phyloP scores from a whole-genome alignment of 2,113 vertebrate species.

The Cephalopholis sonnerati region DNA sequence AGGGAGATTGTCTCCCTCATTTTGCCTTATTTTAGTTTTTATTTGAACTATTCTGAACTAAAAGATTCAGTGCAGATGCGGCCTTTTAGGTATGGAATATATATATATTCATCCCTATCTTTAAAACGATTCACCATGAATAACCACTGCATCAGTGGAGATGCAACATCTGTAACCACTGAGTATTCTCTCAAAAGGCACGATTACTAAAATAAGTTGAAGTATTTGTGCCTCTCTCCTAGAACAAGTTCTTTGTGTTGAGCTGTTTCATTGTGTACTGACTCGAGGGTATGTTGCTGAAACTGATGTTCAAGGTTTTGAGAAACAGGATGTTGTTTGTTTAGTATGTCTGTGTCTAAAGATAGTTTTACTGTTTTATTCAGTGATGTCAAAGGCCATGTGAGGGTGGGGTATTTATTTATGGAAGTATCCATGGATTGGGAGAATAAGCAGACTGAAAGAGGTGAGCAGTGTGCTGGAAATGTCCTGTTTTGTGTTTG shows the following conservation, averaged over 20 bases:
- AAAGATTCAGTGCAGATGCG: slow-evolving; percentile 33
- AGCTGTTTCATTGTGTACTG: slow-evolving; percentile 27
- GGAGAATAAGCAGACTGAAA: slow-evolving; percentile 24
- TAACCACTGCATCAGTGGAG: slow-evolving; percentile 47
- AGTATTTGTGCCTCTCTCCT: slow-evolving; percentile 27
- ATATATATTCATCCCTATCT: slow-evolving; percentile 17
- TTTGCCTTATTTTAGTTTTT: slow-evolving; percentile 73
- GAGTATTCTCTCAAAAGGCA: slow-evolving; percentile 22
- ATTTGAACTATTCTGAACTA: slow-evolving; percentile 29
- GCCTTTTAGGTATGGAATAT: slow-evolving; percentile 63
- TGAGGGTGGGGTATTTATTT: slow-evolving; percentile 82
- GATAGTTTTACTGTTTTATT: slow-evolving; percentile 45
- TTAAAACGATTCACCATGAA: slow-evolving; percentile 8
- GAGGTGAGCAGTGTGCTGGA: slow-evolving; percentile 41
- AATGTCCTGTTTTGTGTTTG: slow-evolving; percentile 29
- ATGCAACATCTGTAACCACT: slow-evolving; percentile 48
- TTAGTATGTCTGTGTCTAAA: slow-evolving; percentile 51
- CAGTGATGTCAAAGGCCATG: slow-evolving; percentile 41
- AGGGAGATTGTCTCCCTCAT: slow-evolving; percentile 44
- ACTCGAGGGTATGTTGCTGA: slow-evolving; percentile 38
- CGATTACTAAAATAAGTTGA: slow-evolving; percentile 16
- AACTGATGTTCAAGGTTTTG: slow-evolving; percentile 33
- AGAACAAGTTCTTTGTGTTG: slow-evolving; percentile 18
- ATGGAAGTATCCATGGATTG: slow-evolving; percentile 38
- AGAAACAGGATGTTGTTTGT: slow-evolving; percentile 41